Evolutionary conservation across 1,140 invertebrate species (phyloP).

Genomic region (Steinernema khuongi): DNA sequence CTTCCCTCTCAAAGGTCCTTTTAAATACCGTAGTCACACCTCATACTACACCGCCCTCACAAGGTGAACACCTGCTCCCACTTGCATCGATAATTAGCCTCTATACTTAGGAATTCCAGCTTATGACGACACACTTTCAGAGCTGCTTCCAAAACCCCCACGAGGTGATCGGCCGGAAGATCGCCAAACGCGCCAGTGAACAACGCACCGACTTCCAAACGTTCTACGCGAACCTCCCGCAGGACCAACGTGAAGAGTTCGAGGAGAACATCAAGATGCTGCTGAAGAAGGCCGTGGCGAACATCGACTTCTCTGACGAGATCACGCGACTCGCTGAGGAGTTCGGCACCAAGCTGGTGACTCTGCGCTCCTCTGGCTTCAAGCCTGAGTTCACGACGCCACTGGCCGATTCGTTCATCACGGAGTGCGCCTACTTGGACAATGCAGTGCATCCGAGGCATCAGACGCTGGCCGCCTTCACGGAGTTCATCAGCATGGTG

Average conservation of each 20-base stretch:
- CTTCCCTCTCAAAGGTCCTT: too few species aligned
- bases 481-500: constrained; percentile 55
- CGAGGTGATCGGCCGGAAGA: constrained; percentile 46
- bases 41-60: too few species aligned
- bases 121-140: constrained; percentile 30
- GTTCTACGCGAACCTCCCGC: constrained; percentile 41
- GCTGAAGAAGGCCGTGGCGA: constrained; percentile 52
- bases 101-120: constrained; percentile 5
- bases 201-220: constrained; percentile 42
- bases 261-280: constrained; percentile 50
- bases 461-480: constrained; percentile 51
- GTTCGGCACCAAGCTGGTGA: constrained; percentile 46
- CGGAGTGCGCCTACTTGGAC: constrained; percentile 41
- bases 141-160: constrained; percentile 56
- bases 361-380: constrained; percentile 42
- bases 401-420: constrained; percentile 54
- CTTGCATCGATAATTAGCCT: too few species aligned
- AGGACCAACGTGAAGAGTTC: constrained; percentile 47
- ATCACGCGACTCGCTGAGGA: constrained; percentile 43
- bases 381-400: constrained; percentile 55
- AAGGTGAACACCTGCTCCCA: too few species aligned
- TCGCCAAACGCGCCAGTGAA: constrained; percentile 52
- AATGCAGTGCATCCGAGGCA: constrained; percentile 53
- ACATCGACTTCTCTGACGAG: constrained; percentile 52
- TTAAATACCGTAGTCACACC: too few species aligned